Conservation (phyloP, 2,888 invertebrate genomes). For the Brenthis daphne region DNA sequence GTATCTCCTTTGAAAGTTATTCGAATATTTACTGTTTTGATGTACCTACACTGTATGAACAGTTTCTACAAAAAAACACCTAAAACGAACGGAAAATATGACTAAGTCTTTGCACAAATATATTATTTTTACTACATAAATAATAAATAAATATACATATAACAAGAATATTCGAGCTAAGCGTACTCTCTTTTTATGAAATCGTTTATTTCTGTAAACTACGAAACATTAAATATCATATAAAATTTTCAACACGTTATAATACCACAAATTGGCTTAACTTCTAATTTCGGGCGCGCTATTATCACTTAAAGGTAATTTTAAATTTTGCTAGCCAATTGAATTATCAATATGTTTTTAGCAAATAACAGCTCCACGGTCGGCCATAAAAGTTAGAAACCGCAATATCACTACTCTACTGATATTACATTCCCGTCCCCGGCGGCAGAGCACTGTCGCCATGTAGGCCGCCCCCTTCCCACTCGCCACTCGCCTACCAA, state of each 20-base stretch:
- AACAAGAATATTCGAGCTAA: too few species aligned
- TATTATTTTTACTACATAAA: too few species aligned
- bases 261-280: slow-evolving; percentile 24
- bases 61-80: too few species aligned
- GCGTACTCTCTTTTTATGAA: background rate
- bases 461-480: slow-evolving; percentile 60
- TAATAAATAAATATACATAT: too few species aligned
- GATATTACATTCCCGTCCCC: slow-evolving; percentile 72
- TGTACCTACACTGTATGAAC: too few species aligned
- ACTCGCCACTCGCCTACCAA: slow-evolving; percentile 47
- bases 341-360: slow-evolving; percentile 47
- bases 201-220: background rate
- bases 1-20: too few species aligned
- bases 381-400: slow-evolving; percentile 67
- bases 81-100: too few species aligned
- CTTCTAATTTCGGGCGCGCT: slow-evolving; percentile 27
- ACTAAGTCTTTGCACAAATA: too few species aligned
- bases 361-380: slow-evolving; percentile 54
- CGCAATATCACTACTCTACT: slow-evolving; percentile 76
- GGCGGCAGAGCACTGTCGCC: slow-evolving; percentile 58
- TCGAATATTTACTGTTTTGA: too few species aligned
- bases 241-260: slow-evolving; percentile 4
- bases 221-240: background rate
- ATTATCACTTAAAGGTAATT: slow-evolving; percentile 33
- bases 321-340: slow-evolving; percentile 36